Percentiles rank a stretch among this genome's conserved stretches.
These are phyloP conservation scores for Agapostemon virescens DNA, from an alignment of 2,888 invertebrate species.

Conservation along the genomic window DNA sequence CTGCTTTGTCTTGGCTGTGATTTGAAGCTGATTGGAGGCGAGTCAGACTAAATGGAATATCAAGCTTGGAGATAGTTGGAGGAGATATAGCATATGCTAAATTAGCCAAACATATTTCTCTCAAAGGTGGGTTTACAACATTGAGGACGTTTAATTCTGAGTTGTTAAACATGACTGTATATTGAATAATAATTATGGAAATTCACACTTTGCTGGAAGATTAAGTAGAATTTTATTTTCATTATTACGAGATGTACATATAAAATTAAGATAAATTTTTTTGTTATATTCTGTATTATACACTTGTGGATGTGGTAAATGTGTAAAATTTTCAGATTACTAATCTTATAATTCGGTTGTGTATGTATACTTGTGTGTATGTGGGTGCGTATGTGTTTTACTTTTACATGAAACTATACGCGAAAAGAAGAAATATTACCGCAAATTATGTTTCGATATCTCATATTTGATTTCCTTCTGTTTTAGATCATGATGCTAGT, in stretches of 20 bases:
- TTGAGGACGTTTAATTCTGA: conserved; percentile 9
- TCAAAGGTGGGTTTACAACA: conserved; percentile 73
- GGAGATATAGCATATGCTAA: conserved; percentile 72
- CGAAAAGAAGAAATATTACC: background rate
- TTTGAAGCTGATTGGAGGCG: conserved; percentile 78
- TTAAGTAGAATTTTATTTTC: background rate
- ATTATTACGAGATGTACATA: background rate
- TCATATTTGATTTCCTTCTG: conserved; percentile 19
- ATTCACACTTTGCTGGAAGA: background rate
- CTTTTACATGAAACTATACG: background rate
- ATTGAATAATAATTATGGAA: background rate
- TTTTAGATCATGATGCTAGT: conserved; percentile 81
- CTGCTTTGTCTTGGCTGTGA: conserved; percentile 73
- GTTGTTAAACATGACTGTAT: background rate
- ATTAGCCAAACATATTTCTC: conserved; percentile 54
- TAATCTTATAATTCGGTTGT: background rate
- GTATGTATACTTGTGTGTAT: background rate
- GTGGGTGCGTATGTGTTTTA: background rate
- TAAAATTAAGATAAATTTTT: conserved; percentile 5
- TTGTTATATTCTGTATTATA: background rate
- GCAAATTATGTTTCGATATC: background rate
- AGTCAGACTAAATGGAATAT: conserved; percentile 72
- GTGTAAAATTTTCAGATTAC: background rate
- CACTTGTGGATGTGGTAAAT: background rate
- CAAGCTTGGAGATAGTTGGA: conserved; percentile 69